Conservation (phyloP, 1,140 invertebrate species). For the Archivesica marissinica region DNA sequence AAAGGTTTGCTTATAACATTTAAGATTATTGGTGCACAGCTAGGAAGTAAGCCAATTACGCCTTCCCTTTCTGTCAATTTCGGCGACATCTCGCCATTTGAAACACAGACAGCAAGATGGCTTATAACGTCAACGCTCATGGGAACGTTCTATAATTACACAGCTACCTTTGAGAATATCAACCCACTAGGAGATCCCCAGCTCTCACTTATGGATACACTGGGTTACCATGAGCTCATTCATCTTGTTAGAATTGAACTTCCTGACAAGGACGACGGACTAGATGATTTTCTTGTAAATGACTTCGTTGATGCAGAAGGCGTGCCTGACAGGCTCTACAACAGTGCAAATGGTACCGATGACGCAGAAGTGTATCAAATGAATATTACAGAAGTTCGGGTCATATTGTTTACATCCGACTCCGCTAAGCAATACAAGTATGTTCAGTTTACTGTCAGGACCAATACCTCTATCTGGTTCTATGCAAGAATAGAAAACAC, state of each 20-base stretch:
- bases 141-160: constrained; percentile 71
- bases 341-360: constrained; percentile 64
- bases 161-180: constrained; percentile 72
- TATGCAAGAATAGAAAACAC: constrained; percentile 59
- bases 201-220: constrained; percentile 68
- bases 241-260: constrained; percentile 66
- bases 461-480: constrained; percentile 22
- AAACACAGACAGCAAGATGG: constrained; percentile 69
- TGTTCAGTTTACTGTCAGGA: constrained; percentile 3
- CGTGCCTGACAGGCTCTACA: constrained; percentile 66
- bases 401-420: neutral
- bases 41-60: constrained; percentile 58
- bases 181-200: constrained; percentile 73
- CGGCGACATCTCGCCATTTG: constrained; percentile 67
- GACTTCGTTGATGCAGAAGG: constrained; percentile 61
- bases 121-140: constrained; percentile 67
- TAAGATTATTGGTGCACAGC: constrained; percentile 68
- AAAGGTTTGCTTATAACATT: constrained; percentile 73
- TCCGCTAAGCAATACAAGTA: constrained; percentile 9
- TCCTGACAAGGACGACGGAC: constrained; percentile 54
- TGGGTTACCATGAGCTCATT: constrained; percentile 68
- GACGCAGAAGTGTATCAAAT: constrained; percentile 27
- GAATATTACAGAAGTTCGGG: constrained; percentile 33
- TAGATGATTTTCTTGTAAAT: constrained; percentile 71
- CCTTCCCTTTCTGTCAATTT: constrained; percentile 68